Evolutionary conservation across 2,113 vertebrate genomes (phyloP).

Genomic region (Saimiri boliviensis): DNA sequence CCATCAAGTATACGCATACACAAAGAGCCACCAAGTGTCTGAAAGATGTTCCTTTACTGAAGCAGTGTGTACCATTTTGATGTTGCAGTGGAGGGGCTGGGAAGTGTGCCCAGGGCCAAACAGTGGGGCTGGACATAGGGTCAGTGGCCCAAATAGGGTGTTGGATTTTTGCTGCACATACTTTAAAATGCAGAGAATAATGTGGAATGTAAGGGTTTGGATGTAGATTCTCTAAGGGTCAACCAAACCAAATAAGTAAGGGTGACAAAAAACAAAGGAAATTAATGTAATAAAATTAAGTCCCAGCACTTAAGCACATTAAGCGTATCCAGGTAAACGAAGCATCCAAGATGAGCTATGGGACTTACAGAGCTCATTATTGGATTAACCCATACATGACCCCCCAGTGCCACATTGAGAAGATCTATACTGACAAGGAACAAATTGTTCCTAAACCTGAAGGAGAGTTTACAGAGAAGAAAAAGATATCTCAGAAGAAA

Average conservation of each 20-base stretch:
- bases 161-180: conserved; percentile 93
- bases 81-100: conserved; percentile 97
- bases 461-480: not conserved
- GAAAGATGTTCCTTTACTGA: conserved; percentile 92
- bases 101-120: conserved; percentile 97
- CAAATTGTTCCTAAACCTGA: not conserved
- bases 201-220: conserved; percentile 93
- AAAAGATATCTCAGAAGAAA: not conserved
- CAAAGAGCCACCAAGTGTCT: conserved; percentile 98
- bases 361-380: not conserved
- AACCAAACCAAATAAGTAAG: no score
- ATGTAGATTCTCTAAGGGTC: no score
- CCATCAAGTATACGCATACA: conserved; percentile 99
- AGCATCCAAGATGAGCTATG: not conserved
- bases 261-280: no score
- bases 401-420: not conserved
- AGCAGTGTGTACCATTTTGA: conserved; percentile 96
- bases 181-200: conserved; percentile 89
- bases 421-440: not conserved
- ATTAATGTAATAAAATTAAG: no score
- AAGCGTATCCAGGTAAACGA: not conserved
- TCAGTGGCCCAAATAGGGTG: conserved; percentile 76
- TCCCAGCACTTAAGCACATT: no score
- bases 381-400: not conserved
- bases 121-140: conserved; percentile 98